Evolutionary conservation across 2,113 vertebrate genomes (phyloP), one percentile per base, ranked within the genome.

Genomic region (Gyps fulvus): DNA sequence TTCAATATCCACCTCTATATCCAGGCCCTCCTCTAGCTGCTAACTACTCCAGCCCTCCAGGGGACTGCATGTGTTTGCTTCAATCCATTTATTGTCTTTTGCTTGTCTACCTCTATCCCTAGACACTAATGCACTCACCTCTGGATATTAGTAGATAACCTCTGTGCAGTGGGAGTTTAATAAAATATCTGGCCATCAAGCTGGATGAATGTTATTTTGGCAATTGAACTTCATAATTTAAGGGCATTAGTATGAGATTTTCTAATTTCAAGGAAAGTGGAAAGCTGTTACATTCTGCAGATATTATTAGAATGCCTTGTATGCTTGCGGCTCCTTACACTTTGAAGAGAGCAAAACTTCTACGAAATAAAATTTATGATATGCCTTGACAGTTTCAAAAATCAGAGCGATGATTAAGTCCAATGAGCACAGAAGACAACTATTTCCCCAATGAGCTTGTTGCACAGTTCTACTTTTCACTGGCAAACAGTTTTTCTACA

Each of bases 21-120:
- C 49, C 74, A 79, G 95, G 78, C 79, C 88, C 77, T 96, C 74
- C 66, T 93, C 85, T 62, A 89, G 67, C 78, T 95, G 76, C 66
- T 96, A 96, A 93, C 80, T 92, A n/a, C 58, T 93, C 80, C 57
- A 89, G 65, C 77, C 93, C 91, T 94, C 86, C 82, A 52, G 84
- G 61, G 90, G 84, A 93, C 89, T 86, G 65, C 58, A 47, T 45
- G 76, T 95, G 82, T 95, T 91, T 97, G 47, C 77, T 91, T 96
- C 94, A 95, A 94, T 93, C 89, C 82, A 93, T 84, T 94, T 97
- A 95, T 94, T 96, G 94, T 95, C 77, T 85, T 73, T 55, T 69
- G 83, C 89, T 97, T 93, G 80, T 93, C 87, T 97, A 79, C 69
- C 76, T 93, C 87, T 90, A 59, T 74, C 92, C 63, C 76, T 50